Base-by-base conservation (phyloP, 2,888 invertebrate species). In the Drosophila colorata region DNA sequence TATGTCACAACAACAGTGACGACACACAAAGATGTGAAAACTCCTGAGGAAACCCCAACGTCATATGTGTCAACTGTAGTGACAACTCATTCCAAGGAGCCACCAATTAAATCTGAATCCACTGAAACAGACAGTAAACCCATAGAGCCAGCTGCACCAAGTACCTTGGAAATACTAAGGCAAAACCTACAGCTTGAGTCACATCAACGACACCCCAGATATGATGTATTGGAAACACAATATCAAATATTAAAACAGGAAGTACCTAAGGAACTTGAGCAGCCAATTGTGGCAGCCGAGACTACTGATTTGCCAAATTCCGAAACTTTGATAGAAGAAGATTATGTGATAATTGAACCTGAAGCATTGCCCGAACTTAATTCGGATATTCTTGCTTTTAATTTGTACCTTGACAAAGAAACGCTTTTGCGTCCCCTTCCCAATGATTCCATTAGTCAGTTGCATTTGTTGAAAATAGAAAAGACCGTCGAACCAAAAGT, bases 391-490 rank as follows among this genome's bases (percentile, higher is more conserved):
- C 77, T 87, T 51, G 71, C 78, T 25, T 57, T 53, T 11, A 87
- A 89, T 69, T 74, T 88, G 31, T 72, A 75, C 55, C 73, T 89
- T 49, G 88, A 88, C 58, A 73, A 74, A 44, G 46, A 58, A 20
- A 69, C 69, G 38, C 46, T 87, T 2, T 51, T 72, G 56, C 69
- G 68, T 41, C 67, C 59, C 31, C 14, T 55, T 41, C 59, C 69
- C 20, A 57, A 95, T 79, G 94, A 95, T 80, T 95, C 95, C 37
- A 96, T 96, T 92, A 93, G 94, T 78, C 92, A 93, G 74, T 94
- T 94, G 90, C 69, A 71, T 66, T 68, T 76, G 25, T 23, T 74
- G 23, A 55, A 23, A 25, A 20, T 13, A 8, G 38, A 69, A 47
- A 47, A 64, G 31, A 13, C 46, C 9, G 18, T 35, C 5, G 60